Evolutionary conservation across 1,140 invertebrate species (phyloP).

Genomic region (Eurosta solidaginis): DNA sequence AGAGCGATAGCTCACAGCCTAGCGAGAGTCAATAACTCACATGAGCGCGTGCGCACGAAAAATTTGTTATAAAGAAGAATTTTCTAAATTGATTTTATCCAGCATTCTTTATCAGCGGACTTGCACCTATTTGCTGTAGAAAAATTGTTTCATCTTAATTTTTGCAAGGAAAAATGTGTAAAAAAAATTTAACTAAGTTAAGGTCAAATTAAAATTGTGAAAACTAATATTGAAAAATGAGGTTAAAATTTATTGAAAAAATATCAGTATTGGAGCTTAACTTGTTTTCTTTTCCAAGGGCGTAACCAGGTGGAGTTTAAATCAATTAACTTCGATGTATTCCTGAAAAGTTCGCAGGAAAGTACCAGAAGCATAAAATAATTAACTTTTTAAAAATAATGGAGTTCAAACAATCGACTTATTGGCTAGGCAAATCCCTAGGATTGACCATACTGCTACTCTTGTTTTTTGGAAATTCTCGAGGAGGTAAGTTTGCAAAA

Average conservation of each 20-base stretch:
- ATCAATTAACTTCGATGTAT: too few relatives aligned
- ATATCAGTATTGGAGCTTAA: too few relatives aligned
- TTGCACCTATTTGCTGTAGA: not conserved
- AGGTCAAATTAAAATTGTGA: not conserved
- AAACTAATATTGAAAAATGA: too few relatives aligned
- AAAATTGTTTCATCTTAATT: constrained; percentile 16
- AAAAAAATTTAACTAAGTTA: not conserved
- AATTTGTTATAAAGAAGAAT: not conserved
- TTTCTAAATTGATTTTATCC: constrained; percentile 27
- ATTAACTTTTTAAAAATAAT: too few relatives aligned
- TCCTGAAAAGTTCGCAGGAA: too few relatives aligned
- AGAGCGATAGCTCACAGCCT: not conserved
- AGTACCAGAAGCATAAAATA: too few relatives aligned
- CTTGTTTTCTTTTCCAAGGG: too few relatives aligned
- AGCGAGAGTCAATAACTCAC: not conserved
- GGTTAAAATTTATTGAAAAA: too few relatives aligned
- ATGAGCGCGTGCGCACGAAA: not conserved
- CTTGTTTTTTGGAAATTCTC: not conserved
- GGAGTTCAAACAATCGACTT: too few relatives aligned
- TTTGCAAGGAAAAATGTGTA: not conserved
- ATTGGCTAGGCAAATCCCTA: not conserved
- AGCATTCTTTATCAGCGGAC: not conserved
- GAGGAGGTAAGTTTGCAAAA: not conserved
- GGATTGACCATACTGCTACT: too few relatives aligned
- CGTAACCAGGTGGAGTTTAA: too few relatives aligned